Evolutionary conservation across 37 sponge, comb jelly and placozoan species (phyloP), one percentile per base, ranked within the genome.

Genomic region (Beroe forskalii): DNA sequence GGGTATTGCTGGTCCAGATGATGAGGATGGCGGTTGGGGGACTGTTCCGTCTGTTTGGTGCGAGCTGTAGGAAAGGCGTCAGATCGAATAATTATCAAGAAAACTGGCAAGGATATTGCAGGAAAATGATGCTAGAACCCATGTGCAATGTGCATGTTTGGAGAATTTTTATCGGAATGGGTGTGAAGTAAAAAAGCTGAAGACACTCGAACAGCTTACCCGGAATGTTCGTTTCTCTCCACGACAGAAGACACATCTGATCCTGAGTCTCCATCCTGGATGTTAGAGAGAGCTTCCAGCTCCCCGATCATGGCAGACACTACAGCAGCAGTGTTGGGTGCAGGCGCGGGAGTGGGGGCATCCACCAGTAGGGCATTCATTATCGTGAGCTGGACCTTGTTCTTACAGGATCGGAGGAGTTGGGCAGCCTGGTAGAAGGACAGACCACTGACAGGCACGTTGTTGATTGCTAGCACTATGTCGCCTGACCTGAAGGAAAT

Each of bases 341-440:
- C 55, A 12, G 12, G 12, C 12, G 55, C 55, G 12, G 55, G 6
- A 12, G 55, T 48, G 31, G 66, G 66, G 3, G 30, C 4, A 4
- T 64, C 30, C 4, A 64, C 66, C 25, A 64, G 66, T 6, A 27
- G 25, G 23, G 86, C 86, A 23, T 80, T 80, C 37, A 80, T 80
- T 0, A 80, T 25, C 2, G 86, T 80, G 6, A 80, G 86, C 44
- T 44, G 86, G 55, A 80, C 86, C 48, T 44, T 80, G 86, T 43
- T 80, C 48, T 80, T 80, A 24, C 86, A 80, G 25, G 44, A 44
- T 43, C 86, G 37, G n/a, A 80, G 48, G 1, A 80, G 55, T 42
- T 80, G 86, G 28, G 86, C 86, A 24, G 86, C 86, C 27, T 80
- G 86, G 44, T 80, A 44, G 86, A 80, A 80, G n/a, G 86, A 80